Evolutionary conservation across 2,113 vertebrate species (phyloP).

Genomic region (Condylura cristata): DNA sequence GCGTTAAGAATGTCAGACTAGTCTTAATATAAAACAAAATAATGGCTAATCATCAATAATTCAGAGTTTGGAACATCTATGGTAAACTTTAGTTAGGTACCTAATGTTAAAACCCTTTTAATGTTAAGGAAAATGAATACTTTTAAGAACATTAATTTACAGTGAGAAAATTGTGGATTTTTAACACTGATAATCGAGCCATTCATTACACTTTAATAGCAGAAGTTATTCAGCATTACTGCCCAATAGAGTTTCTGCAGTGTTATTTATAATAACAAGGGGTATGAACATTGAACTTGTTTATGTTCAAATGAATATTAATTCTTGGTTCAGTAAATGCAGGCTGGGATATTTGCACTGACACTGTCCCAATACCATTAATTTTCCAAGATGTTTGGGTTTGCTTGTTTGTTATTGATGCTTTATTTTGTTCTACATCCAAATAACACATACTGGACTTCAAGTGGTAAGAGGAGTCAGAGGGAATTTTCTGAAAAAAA

Average conservation of each 20-base stretch:
- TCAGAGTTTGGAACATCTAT: slow-evolving; percentile 68
- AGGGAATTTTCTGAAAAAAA: background rate
- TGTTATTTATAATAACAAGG: slow-evolving; percentile 62
- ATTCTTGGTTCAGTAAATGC: slow-evolving; percentile 53
- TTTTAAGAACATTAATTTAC: slow-evolving; percentile 81
- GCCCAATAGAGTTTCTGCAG: background rate
- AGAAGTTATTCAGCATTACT: slow-evolving; percentile 82
- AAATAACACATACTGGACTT: background rate
- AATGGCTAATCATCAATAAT: slow-evolving; percentile 62
- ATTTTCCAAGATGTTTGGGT: background rate
- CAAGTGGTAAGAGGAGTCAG: background rate
- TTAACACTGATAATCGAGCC: slow-evolving; percentile 69
- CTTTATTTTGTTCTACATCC: background rate
- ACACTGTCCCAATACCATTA: background rate
- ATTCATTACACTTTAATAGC: slow-evolving; percentile 82
- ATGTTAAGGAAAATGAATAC: slow-evolving; percentile 69
- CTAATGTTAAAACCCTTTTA: slow-evolving; percentile 78
- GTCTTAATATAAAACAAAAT: slow-evolving; percentile 70
- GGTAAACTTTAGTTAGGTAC: slow-evolving; percentile 72
- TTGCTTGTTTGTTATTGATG: background rate
- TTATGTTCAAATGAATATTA: slow-evolving; percentile 61
- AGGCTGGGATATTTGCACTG: background rate
- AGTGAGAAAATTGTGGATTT: slow-evolving; percentile 72
- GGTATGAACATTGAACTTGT: slow-evolving; percentile 66
- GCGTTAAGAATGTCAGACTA: slow-evolving; percentile 44